A percentile compares a stretch with the other conserved stretches of the same genome.
These are phyloP conservation scores for Cephus cinctus DNA, from an alignment of 1,140 invertebrate species.

Conservation along the genomic window DNA sequence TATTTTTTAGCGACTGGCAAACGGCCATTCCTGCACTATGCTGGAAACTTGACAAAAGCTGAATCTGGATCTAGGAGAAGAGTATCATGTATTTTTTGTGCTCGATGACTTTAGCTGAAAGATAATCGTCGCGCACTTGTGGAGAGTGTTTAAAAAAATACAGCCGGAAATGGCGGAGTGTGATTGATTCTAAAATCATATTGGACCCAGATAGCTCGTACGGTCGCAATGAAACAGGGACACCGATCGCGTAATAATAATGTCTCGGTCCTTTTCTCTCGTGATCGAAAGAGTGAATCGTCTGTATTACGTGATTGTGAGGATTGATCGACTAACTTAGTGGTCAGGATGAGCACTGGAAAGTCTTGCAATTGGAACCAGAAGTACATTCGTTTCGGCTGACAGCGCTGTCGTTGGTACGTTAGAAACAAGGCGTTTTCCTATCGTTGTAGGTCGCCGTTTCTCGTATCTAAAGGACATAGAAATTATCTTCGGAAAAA, in stretches of 20 bases:
- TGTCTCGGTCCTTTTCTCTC: neutral
- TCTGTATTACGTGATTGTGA: constrained; percentile 2
- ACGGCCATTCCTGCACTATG: too few species aligned
- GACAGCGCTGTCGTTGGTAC: constrained; percentile 1
- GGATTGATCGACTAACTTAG: neutral
- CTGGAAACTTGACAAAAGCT: too few species aligned
- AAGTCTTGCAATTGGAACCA: neutral
- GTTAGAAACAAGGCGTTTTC: constrained; percentile 15
- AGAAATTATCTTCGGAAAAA: too few species aligned
- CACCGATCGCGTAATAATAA: constrained; percentile 8
- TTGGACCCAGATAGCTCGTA: neutral
- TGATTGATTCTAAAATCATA: constrained; percentile 1
- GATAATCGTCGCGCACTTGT: constrained; percentile 9
- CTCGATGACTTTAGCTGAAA: constrained; percentile 20
- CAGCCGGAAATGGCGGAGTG: constrained; percentile 14
- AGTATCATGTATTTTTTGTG: constrained; percentile 9
- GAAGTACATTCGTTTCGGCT: neutral
- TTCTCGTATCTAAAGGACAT: too few species aligned
- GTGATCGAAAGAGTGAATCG: constrained; percentile 1
- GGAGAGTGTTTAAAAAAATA: constrained; percentile 18
- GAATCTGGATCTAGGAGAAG: neutral
- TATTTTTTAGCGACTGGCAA: too few species aligned
- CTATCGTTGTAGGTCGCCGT: constrained; percentile 1
- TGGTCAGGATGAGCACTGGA: neutral
- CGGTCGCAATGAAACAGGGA: neutral